phyloP scores from a whole-genome alignment of 2,888 invertebrate species.

The Nemoura dubitans region DNA sequence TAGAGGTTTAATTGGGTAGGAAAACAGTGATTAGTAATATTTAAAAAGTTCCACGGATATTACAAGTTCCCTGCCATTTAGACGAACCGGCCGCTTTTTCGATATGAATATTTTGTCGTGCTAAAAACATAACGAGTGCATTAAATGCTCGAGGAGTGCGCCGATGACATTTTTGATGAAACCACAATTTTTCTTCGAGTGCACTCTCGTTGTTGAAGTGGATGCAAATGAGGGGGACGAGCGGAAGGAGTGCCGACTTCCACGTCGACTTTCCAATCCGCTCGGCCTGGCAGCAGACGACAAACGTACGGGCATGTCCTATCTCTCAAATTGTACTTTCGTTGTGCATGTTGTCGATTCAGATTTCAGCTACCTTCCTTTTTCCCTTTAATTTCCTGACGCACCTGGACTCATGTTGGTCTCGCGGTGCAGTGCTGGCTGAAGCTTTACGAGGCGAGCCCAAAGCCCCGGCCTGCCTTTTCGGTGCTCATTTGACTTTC shows the following conservation, averaged over 20 bases:
- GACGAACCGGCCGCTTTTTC: neutral
- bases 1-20: slow-evolving; percentile 3
- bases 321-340: neutral
- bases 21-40: neutral
- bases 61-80: neutral
- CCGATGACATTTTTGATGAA: slow-evolving; percentile 12
- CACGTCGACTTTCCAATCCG: neutral
- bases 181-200: neutral
- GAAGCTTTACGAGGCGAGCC: too few relatives aligned
- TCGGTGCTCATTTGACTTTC: too few relatives aligned
- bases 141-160: neutral
- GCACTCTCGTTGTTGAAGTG: neutral
- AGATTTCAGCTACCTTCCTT: neutral
- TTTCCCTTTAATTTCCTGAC: neutral
- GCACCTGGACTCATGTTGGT: too few relatives aligned
- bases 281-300: neutral
- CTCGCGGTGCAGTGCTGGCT: too few relatives aligned
- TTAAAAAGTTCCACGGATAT: neutral
- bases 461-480: too few relatives aligned
- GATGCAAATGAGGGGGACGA: neutral
- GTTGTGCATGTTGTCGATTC: neutral
- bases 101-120: neutral
- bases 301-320: neutral
- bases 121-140: neutral
- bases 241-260: neutral